phyloP scores from a whole-genome alignment of 2,888 invertebrate genomes.

The Drosophila bunnanda region DNA sequence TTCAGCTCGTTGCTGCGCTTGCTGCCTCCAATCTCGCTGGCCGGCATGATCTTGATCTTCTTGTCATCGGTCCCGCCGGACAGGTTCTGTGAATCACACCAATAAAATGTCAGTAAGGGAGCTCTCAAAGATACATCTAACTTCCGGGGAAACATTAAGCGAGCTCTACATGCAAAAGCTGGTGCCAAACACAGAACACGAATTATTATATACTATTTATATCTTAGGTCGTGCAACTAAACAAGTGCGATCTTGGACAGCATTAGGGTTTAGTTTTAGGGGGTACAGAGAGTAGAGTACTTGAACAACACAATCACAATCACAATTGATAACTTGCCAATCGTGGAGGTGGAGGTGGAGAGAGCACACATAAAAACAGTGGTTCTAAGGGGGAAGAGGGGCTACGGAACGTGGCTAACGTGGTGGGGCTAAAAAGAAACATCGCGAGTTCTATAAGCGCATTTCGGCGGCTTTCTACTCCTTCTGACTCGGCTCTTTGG shows the following conservation, averaged over 20 bases:
- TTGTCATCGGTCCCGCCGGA: constrained; percentile 82
- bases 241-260: constrained; percentile 30
- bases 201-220: not conserved
- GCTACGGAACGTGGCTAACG: constrained; percentile 64
- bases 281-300: constrained; percentile 2
- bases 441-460: constrained; percentile 44
- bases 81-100: constrained; percentile 72
- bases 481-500: not conserved
- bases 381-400: constrained; percentile 56
- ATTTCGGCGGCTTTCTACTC: constrained; percentile 15
- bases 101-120: not conserved
- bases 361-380: constrained; percentile 58
- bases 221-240: constrained; percentile 18
- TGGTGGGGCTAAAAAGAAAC: constrained; percentile 69
- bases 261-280: constrained; percentile 25
- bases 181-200: constrained; percentile 29
- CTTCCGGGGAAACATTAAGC: constrained; percentile 9
- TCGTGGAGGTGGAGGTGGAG: constrained; percentile 62
- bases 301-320: constrained; percentile 55
- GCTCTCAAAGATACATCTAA: accelerated
- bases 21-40: constrained; percentile 83
- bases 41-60: constrained; percentile 83
- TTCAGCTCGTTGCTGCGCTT: constrained; percentile 85
- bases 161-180: constrained; percentile 35
- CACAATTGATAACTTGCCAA: constrained; percentile 78